phyloP scores from a whole-genome alignment of 2,888 invertebrate genomes.

The Epinotia bilunana region DNA sequence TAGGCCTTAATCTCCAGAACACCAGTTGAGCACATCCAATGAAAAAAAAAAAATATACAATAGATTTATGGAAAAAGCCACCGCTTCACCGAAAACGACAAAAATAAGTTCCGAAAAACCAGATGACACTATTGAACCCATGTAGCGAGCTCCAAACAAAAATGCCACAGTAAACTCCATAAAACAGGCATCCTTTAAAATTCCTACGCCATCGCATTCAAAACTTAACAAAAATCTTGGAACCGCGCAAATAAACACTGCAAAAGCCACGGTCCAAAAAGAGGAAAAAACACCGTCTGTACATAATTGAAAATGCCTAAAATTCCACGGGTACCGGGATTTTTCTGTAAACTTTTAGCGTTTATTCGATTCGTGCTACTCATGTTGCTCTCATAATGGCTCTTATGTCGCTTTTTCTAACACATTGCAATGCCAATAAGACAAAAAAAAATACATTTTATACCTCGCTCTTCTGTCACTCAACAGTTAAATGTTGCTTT shows the following conservation, averaged over 20 bases:
- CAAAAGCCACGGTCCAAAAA: conserved; percentile 45
- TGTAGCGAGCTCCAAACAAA: neutral
- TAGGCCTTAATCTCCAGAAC: no score
- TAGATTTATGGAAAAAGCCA: no score
- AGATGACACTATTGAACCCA: neutral
- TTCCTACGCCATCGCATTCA: conserved; percentile 19
- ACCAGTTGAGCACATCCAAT: no score
- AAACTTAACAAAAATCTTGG: conserved; percentile 31
- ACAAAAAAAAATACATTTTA: neutral
- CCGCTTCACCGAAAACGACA: no score
- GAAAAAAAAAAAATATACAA: no score
- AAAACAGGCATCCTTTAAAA: conserved; percentile 4
- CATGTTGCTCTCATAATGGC: conserved; percentile 2
- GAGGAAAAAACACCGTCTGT: conserved; percentile 54
- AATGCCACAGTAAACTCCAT: neutral
- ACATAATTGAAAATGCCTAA: conserved; percentile 81
- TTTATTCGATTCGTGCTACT: neutral
- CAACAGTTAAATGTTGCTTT: no score
- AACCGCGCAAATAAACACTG: conserved; percentile 30
- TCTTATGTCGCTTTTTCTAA: neutral
- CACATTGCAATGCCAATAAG: neutral
- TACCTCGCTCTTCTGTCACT: no score
- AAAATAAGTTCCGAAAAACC: no score
- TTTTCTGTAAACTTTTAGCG: conserved; percentile 62
- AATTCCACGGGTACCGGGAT: conserved; percentile 64